phyloP scores from a whole-genome alignment of 30 jellyfish, hydroid and myxozoan genomes.

The Catostylus mosaicus region DNA sequence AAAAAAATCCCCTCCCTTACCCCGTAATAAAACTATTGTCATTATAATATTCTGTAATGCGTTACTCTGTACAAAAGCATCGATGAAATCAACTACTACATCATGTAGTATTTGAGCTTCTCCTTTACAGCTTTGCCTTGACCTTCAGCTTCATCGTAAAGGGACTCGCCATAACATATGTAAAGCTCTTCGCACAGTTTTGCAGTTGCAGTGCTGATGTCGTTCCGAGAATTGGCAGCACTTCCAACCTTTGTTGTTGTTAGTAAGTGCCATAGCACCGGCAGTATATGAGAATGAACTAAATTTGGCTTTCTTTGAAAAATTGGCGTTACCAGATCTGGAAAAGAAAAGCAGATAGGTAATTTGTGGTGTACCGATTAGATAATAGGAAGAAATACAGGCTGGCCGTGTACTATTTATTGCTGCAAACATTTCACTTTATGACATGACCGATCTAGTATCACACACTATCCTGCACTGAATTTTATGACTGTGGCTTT shows the following conservation, averaged over 20 bases:
- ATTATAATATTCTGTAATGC: background rate
- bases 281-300: conserved; percentile 71
- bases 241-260: conserved; percentile 74
- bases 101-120: conserved; percentile 69
- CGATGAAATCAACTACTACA: background rate
- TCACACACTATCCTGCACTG: too few species aligned
- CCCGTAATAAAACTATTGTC: background rate
- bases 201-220: conserved; percentile 69
- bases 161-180: conserved; percentile 73
- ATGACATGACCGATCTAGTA: too few species aligned
- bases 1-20: background rate
- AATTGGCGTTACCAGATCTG: conserved; percentile 80
- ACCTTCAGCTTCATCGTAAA: conserved; percentile 75
- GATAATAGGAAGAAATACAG: too few species aligned
- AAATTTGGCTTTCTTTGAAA: conserved; percentile 78
- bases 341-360: background rate
- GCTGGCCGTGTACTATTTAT: too few species aligned
- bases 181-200: conserved; percentile 69
- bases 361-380: too few species aligned
- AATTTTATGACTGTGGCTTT: too few species aligned
- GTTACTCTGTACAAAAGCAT: background rate
- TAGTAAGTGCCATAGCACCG: conserved; percentile 87
- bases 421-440: too few species aligned
- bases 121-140: conserved; percentile 71
- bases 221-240: conserved; percentile 79